A percentile compares a stretch with the other conserved stretches of the same genome.
These are phyloP conservation scores for Corythornis madagascariensis DNA, from an alignment of 2,113 vertebrate species.

Conservation along the genomic window DNA sequence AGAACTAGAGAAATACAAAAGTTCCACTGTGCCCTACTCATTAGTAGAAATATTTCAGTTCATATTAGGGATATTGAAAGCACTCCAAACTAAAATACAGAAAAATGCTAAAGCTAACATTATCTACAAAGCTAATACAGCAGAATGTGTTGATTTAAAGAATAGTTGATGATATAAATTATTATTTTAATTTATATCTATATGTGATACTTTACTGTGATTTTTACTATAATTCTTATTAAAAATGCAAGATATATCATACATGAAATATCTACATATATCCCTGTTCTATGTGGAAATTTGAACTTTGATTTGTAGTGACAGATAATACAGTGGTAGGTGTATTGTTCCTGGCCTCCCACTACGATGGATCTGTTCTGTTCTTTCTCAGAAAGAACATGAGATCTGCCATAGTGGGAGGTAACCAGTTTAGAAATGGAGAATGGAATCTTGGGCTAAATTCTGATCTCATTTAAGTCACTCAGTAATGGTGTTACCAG, in stretches of 20 bases:
- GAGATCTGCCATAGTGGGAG: conserved; percentile 24
- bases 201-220: neutral
- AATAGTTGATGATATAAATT: neutral
- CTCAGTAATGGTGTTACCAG: neutral
- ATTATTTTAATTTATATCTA: neutral
- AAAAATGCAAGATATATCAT: neutral
- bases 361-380: neutral
- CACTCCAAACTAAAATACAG: neutral
- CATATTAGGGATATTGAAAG: neutral
- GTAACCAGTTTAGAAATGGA: neutral
- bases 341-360: conserved; percentile 18
- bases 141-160: neutral
- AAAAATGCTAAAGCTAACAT: neutral
- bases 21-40: neutral
- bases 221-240: neutral
- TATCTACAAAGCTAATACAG: neutral
- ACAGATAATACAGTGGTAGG: neutral
- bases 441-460: conserved; percentile 3
- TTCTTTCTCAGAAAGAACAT: neutral
- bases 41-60: neutral
- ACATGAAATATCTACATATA: neutral
- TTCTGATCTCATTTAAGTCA: conserved; percentile 17
- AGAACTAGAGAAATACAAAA: neutral
- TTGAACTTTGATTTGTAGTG: neutral
- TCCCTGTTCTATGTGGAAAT: neutral